phyloP scores from a whole-genome alignment of 1,140 invertebrate species.

The Lutraria rhynchaena region DNA sequence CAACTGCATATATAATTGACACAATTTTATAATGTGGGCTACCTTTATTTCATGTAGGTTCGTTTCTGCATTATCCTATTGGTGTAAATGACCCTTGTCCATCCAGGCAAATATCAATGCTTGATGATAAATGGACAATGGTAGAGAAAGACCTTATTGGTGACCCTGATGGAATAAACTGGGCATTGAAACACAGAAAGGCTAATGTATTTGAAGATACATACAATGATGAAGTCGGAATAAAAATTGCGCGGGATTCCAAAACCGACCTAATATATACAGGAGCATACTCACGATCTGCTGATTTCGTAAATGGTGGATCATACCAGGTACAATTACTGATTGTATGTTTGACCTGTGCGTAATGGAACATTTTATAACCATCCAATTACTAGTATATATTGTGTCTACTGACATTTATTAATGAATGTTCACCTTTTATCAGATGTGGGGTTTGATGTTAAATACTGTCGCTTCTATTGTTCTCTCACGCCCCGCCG shows the following conservation, averaged over 20 bases:
- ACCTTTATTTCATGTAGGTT: conserved; percentile 45
- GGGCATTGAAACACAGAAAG: conserved; percentile 55
- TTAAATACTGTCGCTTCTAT: too few species aligned
- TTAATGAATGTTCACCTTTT: too few species aligned
- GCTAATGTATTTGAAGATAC: conserved; percentile 50
- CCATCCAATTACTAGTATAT: too few species aligned
- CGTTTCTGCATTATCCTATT: conserved; percentile 63
- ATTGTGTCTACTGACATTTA: too few species aligned
- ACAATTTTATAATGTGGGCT: too few species aligned
- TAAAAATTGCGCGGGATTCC: conserved; percentile 64
- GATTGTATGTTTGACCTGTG: too few species aligned
- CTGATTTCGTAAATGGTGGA: conserved; percentile 65
- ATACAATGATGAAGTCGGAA: conserved; percentile 47
- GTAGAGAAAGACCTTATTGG: conserved; percentile 22
- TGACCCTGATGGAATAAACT: conserved; percentile 57
- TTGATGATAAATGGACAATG: conserved; percentile 55
- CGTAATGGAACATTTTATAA: too few species aligned
- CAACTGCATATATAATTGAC: too few species aligned
- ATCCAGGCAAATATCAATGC: conserved; percentile 47
- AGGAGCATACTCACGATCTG: conserved; percentile 62
- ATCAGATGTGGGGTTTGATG: too few species aligned
- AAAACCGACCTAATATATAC: conserved; percentile 56
- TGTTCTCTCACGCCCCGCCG: too few species aligned
- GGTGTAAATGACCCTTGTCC: conserved; percentile 62
- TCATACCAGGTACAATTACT: conserved; percentile 68